These are phyloP conservation scores for Sphyrna mokarran DNA, from an alignment of 2,113 vertebrate genomes.

Conservation along the genomic window DNA sequence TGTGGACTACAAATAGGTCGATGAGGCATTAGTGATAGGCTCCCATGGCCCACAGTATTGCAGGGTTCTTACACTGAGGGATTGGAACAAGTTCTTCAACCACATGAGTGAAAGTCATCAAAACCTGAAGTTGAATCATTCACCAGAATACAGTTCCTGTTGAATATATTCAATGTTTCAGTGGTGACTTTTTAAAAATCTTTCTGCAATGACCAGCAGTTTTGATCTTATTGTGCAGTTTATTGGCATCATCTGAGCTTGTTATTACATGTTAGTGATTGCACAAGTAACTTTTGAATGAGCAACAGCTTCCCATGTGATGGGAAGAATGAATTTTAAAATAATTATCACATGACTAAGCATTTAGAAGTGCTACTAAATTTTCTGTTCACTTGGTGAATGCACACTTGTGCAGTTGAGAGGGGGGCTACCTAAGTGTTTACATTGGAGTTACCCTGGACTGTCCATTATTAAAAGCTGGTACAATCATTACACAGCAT, in stretches of 20 bases:
- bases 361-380: neutral
- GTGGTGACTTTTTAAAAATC: neutral
- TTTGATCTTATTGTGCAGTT: neutral
- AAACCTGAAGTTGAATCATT: neutral
- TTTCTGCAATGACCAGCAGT: neutral
- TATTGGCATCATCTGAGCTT: neutral
- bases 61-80: neutral
- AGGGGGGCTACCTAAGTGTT: neutral
- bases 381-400: neutral
- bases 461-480: neutral
- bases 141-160: neutral
- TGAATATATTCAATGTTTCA: neutral
- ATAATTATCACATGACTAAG: neutral
- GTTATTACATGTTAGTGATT: neutral
- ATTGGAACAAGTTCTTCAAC: neutral
- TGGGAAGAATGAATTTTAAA: neutral
- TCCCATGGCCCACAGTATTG: neutral
- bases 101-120: slow-evolving; percentile 11
- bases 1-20: neutral
- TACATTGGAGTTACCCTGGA: neutral
- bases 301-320: neutral
- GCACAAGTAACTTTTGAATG: neutral
- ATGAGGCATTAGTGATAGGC: neutral
- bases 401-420: neutral
- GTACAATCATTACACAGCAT: neutral